Percentiles rank a stretch among this genome's conserved stretches.
These are phyloP conservation scores for Chydorus sphaericus DNA, from an alignment of 2,888 invertebrate species.

Conservation along the genomic window DNA sequence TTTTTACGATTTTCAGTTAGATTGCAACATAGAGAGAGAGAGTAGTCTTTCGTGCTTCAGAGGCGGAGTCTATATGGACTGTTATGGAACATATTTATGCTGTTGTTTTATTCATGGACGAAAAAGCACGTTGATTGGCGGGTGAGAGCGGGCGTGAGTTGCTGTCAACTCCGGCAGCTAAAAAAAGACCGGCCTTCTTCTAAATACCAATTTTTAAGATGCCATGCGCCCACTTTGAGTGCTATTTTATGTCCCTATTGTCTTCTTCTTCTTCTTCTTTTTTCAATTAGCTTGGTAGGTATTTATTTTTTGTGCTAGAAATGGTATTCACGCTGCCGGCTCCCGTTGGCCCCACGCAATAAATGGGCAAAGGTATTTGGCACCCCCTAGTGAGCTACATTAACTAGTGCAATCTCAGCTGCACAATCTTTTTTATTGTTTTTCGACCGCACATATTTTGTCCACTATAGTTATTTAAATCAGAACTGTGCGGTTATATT, in stretches of 20 bases:
- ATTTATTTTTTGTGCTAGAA: background rate
- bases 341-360: background rate
- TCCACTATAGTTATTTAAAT: too few species aligned
- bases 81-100: too few species aligned
- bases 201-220: background rate
- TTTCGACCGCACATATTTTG: too few species aligned
- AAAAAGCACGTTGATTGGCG: too few species aligned
- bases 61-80: too few species aligned
- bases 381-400: slow-evolving; percentile 3
- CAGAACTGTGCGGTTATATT: too few species aligned
- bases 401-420: slow-evolving; percentile 7
- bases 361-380: background rate
- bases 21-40: too few species aligned
- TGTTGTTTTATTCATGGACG: too few species aligned
- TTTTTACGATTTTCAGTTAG: too few species aligned
- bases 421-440: too few species aligned
- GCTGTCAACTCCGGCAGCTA: background rate
- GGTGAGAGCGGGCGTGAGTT: background rate
- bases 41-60: too few species aligned
- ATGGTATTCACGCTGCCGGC: background rate
- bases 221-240: slow-evolving; percentile 1
- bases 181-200: background rate
- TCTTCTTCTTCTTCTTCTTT: background rate
- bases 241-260: slow-evolving; percentile 4
- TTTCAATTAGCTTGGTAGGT: background rate